Conservation (phyloP, 2,888 invertebrate species). For the Harmothoe impar region DNA sequence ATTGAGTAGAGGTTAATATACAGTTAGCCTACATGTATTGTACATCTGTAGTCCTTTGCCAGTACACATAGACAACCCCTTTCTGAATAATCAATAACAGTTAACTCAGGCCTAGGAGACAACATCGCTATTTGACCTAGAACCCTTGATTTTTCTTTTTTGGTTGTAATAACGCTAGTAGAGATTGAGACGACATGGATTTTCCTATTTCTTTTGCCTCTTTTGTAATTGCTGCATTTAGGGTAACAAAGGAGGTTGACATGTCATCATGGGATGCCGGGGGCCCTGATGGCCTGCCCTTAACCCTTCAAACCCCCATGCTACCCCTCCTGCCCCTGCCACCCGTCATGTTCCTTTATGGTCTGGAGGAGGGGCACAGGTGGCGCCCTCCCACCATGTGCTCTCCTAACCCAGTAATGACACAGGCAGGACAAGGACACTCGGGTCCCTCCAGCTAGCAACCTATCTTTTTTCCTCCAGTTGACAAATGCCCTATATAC, state of each 20-base stretch:
- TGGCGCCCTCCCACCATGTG: slow-evolving; percentile 16
- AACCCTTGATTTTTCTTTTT: too few relatives aligned
- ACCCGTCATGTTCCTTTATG: not conserved
- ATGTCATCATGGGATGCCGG: not conserved
- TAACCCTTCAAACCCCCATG: not conserved
- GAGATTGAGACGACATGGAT: too few relatives aligned
- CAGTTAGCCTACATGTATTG: too few relatives aligned
- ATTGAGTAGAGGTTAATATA: too few relatives aligned
- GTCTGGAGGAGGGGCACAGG: slow-evolving; percentile 24
- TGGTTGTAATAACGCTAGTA: too few relatives aligned
- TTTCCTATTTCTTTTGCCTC: too few relatives aligned
- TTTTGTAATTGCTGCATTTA: slow-evolving; percentile 8
- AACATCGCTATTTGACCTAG: too few relatives aligned
- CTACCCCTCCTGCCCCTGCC: slow-evolving; percentile 10
- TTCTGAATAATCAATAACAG: too few relatives aligned
- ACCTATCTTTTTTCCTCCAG: slow-evolving; percentile 4
- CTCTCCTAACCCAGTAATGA: slow-evolving; percentile 13
- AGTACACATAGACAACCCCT: too few relatives aligned
- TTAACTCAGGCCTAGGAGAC: too few relatives aligned
- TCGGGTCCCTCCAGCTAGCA: not conserved
- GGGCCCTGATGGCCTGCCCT: slow-evolving; percentile 1
- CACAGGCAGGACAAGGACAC: not conserved
- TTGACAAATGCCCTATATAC: not conserved
- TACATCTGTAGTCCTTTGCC: too few relatives aligned
- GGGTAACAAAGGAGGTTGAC: slow-evolving; percentile 12